Percentiles rank a stretch among this genome's conserved stretches.
Evolutionary conservation across 2,888 invertebrate species (phyloP).

Genomic region (Sclerodermus sp.): DNA sequence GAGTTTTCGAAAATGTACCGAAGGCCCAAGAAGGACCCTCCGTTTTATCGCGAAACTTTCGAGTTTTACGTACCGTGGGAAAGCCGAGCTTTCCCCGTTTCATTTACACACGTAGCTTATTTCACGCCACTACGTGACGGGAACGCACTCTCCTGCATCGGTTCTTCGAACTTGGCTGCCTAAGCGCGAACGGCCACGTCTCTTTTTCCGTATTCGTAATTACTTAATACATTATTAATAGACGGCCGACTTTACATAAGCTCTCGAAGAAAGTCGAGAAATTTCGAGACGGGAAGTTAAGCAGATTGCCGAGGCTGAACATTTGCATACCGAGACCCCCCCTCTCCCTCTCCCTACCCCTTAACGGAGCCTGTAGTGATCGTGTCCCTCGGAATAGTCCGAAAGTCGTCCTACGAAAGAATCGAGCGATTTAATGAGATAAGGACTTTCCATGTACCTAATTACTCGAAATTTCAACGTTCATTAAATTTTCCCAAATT

Average conservation of each 20-base stretch:
- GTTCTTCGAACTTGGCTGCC: conserved; percentile 15
- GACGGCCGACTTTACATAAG: conserved; percentile 51
- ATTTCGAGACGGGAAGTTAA: conserved; percentile 49
- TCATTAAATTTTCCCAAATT: too few relatives aligned
- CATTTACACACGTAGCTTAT: background rate
- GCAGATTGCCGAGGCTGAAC: conserved; percentile 46
- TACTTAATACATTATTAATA: conserved; percentile 56
- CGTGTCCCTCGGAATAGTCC: too few relatives aligned
- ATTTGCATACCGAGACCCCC: conserved; percentile 45
- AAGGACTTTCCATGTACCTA: too few relatives aligned
- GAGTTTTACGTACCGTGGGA: too few relatives aligned
- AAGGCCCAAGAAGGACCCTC: too few relatives aligned
- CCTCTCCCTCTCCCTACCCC: background rate
- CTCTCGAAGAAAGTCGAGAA: conserved; percentile 37
- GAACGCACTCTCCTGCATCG: background rate
- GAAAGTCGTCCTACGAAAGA: too few relatives aligned
- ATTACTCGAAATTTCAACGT: too few relatives aligned
- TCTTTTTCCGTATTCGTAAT: conserved; percentile 43
- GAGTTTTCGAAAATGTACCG: background rate
- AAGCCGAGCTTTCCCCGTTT: too few relatives aligned
- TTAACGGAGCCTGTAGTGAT: background rate
- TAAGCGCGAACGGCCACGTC: conserved; percentile 13
- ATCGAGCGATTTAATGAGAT: too few relatives aligned
- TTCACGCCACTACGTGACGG: background rate
- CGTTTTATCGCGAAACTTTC: conserved; percentile 44